Conservation (phyloP, 2,888 invertebrate genomes). For the Perizoma flavofasciatum region DNA sequence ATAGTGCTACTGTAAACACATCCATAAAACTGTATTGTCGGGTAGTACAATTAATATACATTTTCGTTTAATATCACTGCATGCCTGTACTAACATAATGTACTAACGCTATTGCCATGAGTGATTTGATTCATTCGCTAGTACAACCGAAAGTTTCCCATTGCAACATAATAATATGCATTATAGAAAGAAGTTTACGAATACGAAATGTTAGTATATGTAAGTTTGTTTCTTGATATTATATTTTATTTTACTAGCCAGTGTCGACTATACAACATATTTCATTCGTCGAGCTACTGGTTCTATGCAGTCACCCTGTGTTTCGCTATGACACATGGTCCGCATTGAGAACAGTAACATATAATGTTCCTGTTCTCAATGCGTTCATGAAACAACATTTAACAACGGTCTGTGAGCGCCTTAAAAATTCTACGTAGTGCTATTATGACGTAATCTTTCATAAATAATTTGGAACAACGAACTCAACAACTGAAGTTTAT, state of each 20-base stretch:
- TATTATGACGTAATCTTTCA: not conserved
- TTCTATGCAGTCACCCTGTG: too few species aligned
- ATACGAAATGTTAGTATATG: too few species aligned
- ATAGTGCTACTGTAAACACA: slow-evolving; percentile 19
- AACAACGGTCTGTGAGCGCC: not conserved
- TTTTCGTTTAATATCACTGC: slow-evolving; percentile 15
- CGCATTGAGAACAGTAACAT: too few species aligned
- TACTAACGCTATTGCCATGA: slow-evolving; percentile 12
- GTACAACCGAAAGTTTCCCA: not conserved
- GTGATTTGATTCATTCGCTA: slow-evolving; percentile 1
- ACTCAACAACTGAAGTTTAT: not conserved
- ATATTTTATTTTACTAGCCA: too few species aligned
- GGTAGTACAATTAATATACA: slow-evolving; percentile 7
- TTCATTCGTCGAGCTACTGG: too few species aligned
- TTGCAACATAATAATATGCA: too few species aligned
- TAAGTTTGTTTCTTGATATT: too few species aligned
- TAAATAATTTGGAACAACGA: not conserved
- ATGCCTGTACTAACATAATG: slow-evolving; percentile 22
- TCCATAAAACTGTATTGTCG: slow-evolving; percentile 10
- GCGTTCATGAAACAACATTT: too few species aligned
- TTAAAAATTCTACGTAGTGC: not conserved
- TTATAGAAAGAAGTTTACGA: too few species aligned
- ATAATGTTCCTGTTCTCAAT: too few species aligned
- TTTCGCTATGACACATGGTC: too few species aligned
- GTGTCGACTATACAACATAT: too few species aligned